Percentiles rank a stretch among this genome's conserved stretches.
Evolutionary conservation across 2,888 invertebrate species (phyloP).

Genomic region (Poecilus cupreus): DNA sequence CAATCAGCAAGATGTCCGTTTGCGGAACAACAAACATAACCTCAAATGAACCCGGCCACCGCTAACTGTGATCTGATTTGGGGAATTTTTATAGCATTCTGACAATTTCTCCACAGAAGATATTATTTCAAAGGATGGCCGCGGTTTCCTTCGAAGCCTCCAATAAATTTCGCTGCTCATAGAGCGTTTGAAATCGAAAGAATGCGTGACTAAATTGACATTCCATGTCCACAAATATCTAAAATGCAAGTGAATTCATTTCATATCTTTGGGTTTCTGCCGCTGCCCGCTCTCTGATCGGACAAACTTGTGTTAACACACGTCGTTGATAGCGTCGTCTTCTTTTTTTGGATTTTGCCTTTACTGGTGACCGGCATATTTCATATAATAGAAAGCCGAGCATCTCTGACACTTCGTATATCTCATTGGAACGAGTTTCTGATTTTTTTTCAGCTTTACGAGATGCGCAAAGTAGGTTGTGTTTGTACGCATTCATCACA

Average conservation of each 20-base stretch:
- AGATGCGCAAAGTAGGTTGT: slow-evolving; percentile 45
- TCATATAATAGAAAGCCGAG: slow-evolving; percentile 51
- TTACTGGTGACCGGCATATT: slow-evolving; percentile 44
- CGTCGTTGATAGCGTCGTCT: slow-evolving; percentile 34
- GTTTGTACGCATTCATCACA: background rate
- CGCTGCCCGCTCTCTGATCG: slow-evolving; percentile 9
- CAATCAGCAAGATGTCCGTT: slow-evolving; percentile 1
- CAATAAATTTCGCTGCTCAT: slow-evolving; percentile 49
- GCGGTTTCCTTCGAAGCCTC: slow-evolving; percentile 21
- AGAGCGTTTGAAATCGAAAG: slow-evolving; percentile 54
- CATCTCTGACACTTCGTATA: slow-evolving; percentile 26
- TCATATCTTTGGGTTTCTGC: slow-evolving; percentile 49
- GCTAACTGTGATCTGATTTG: slow-evolving; percentile 47
- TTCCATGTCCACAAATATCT: slow-evolving; percentile 59
- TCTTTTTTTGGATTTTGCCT: slow-evolving; percentile 40
- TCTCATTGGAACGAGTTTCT: slow-evolving; percentile 24
- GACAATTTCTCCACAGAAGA: slow-evolving; percentile 29
- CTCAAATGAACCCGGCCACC: slow-evolving; percentile 44
- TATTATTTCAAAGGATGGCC: slow-evolving; percentile 37
- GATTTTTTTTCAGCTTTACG: slow-evolving; percentile 12
- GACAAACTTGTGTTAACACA: slow-evolving; percentile 34
- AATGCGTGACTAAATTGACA: slow-evolving; percentile 57
- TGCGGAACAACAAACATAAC: slow-evolving; percentile 38
- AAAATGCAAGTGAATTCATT: slow-evolving; percentile 59
- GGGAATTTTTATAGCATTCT: slow-evolving; percentile 52